Evolutionary conservation across 2,113 vertebrate species (phyloP), one percentile per base, ranked within the genome.

Genomic region (Jacana jacana): DNA sequence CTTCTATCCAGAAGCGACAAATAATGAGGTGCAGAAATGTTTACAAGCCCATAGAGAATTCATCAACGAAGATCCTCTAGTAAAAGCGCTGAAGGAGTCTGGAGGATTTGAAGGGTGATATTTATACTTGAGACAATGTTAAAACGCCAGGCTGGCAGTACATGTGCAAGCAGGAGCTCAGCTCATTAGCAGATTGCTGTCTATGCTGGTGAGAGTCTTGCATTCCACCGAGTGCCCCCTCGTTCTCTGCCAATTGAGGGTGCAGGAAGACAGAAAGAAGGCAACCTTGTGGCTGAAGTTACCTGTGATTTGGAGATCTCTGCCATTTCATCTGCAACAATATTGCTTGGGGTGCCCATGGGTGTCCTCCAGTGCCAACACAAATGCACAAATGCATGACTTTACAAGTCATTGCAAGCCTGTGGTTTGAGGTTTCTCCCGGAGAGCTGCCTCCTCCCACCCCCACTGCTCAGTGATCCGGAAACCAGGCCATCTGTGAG

Each of bases 1-100:
- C 65, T 72, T 68, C 63, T 81, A 28, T 46, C 83, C 89, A 86
- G 81, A 93, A 86, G 46, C 0, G 1, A 44, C 17, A 94, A 86
- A 85, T 94, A 95, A 96, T 82, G 76, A 93, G 49, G 61, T 91
- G 46, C 39, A 88, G 92, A 95, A 89, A 93, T 39, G 58, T 86
- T 96, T 93, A 68, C 54, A 82, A 93, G 57, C n/a, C 86, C 58
- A 49, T 6, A 40, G 88, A 88, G 75, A 82, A 88, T 94, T 95
- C 23, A 84, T 80, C 86, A 96, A 72, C 2, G 5, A 92, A 80
- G 57, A n/a, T 40, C 17, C 57, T 82, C 54, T 60, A 69, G 60
- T 33, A 52, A 60, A 66, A 91, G 33, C 88, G 39, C 14, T 52
- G 64, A 65, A 77, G 46, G 39, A 91, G 18, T 33, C 46, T 60